Evolutionary conservation across 2,113 vertebrate species (phyloP), one percentile per base, ranked within the genome.

Genomic region (Mus spicilegus): DNA sequence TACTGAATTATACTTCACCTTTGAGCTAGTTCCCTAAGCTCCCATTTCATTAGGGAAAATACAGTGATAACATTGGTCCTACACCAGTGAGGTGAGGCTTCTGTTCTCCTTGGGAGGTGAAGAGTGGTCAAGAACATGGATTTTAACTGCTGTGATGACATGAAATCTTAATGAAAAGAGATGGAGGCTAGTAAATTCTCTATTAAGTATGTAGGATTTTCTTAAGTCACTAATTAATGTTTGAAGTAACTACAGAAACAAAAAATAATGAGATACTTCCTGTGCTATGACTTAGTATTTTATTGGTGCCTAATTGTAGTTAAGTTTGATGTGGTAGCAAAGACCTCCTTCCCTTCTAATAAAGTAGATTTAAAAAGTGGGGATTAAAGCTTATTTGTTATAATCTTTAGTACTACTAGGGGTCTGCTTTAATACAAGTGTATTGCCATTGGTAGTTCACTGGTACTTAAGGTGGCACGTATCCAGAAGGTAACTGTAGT

Each of bases 381-480:
- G 70, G 88, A 96, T 97, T 98, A 97, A 96, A 97, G 88, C 85
- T 92, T 94, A 85, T 95, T 97, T 97, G 90, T 96, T 96, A 94
- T 86, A 96, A 94, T 96, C 80, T 92, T 95, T 96, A 96, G 88
- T 91, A 96, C 94, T 90, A 87, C 94, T 90, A 86, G 95, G 87
- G 87, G 85, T 93, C 85, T 3, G 2, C 92, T 98, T 98, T 96
- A 86, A 95, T 93, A 85, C 58, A 95, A 93, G 88, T 96, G 95
- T 97, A 95, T 96, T 96, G 96, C 97, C 90, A 95, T 51, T 90
- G 89, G 88, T 63, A 58, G 90, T 92, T 96, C 76, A 49, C 75
- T 93, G 89, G 88, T 89, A 56, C 95, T 58, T 67, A 93, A 84
- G 84, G 88, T 97, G 81, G 92, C 90, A 93, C 84, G 80, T 89